Evolutionary conservation across 2,888 invertebrate genomes (phyloP).

Genomic region (Perithous albicinctus): DNA sequence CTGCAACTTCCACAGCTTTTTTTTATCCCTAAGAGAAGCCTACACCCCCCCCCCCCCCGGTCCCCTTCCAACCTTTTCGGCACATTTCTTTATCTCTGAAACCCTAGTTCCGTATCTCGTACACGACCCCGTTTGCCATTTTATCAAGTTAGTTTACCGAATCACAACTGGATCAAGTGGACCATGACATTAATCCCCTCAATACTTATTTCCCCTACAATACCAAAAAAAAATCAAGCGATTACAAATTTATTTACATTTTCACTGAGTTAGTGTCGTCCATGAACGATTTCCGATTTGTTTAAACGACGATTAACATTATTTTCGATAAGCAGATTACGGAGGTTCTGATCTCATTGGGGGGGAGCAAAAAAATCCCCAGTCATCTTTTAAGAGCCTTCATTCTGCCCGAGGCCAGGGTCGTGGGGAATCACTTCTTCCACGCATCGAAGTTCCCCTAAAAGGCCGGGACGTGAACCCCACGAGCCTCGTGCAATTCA

Average conservation of each 20-base stretch:
- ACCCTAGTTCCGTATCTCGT: conserved; percentile 54
- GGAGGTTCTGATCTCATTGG: neutral
- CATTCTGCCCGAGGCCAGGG: conserved; percentile 11
- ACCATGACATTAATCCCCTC: conserved; percentile 6
- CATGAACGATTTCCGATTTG: conserved; percentile 13
- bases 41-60: too few species aligned
- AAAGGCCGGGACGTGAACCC: conserved; percentile 41
- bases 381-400: neutral
- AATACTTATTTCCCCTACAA: conserved; percentile 18
- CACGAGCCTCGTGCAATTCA: conserved; percentile 11
- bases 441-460: conserved; percentile 69
- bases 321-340: conserved; percentile 2
- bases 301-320: conserved; percentile 5
- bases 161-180: conserved; percentile 56
- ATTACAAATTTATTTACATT: conserved; percentile 22
- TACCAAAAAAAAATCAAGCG: conserved; percentile 9
- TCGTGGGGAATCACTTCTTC: conserved; percentile 52
- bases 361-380: neutral
- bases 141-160: conserved; percentile 51
- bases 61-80: too few species aligned
- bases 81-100: conserved; percentile 59
- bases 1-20: conserved; percentile 53
- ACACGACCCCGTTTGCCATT: conserved; percentile 66
- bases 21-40: conserved; percentile 47
- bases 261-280: neutral